These are phyloP conservation scores for Smutsia gigantea DNA, from an alignment of 2,797 vertebrate species.

Conservation along the genomic window DNA sequence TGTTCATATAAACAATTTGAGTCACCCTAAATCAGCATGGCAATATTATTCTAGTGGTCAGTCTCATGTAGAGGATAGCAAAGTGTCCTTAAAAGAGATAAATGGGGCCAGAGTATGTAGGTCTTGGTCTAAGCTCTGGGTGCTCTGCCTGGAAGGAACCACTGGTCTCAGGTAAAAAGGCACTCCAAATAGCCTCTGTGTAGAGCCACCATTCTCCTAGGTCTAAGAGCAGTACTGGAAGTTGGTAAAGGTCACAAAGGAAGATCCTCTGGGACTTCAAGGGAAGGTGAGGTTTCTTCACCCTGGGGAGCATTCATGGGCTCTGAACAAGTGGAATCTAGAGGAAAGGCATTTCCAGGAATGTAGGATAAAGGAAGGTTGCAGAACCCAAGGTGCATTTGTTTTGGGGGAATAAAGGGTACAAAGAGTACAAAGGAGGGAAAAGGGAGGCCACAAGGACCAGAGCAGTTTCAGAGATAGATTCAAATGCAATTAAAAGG, in stretches of 20 bases:
- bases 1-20: not conserved
- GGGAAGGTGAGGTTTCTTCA: not conserved
- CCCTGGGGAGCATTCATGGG: not conserved
- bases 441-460: not conserved
- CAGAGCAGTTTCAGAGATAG: not conserved
- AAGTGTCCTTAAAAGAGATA: not conserved
- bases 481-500: not conserved
- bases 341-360: not conserved
- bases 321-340: not conserved
- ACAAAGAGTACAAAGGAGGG: not conserved
- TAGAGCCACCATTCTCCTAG: fast-evolving
- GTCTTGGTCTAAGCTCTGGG: not conserved
- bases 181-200: not conserved
- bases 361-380: not conserved
- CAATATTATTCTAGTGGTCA: not conserved
- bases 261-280: not conserved
- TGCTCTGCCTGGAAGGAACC: not conserved
- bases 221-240: not conserved
- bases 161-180: not conserved
- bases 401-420: not conserved
- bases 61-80: not conserved
- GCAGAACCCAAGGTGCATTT: not conserved
- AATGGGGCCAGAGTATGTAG: not conserved
- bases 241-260: not conserved
- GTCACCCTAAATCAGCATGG: not conserved